Evolutionary conservation across 2,888 invertebrate species (phyloP).

Genomic region (Drosophila percnosoma): DNA sequence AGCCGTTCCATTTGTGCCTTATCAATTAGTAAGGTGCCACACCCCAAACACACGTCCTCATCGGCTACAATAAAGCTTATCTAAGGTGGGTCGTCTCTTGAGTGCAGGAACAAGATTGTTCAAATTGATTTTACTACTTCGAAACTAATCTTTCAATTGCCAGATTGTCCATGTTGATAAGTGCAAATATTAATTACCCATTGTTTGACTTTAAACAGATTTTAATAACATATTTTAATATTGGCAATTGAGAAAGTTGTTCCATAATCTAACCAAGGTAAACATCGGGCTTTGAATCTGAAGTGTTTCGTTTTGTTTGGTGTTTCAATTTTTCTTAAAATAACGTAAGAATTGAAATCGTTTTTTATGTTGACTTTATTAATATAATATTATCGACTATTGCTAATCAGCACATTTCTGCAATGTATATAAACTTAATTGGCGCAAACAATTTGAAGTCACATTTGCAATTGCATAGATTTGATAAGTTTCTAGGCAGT

Average conservation of each 20-base stretch:
- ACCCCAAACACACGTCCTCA: constrained; percentile 40
- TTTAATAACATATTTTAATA: constrained; percentile 7
- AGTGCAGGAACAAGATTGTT: not conserved
- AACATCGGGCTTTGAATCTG: not conserved
- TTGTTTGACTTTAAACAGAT: constrained; percentile 1
- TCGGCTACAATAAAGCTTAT: constrained; percentile 20
- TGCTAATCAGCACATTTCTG: constrained; percentile 71
- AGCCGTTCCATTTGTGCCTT: constrained; percentile 22
- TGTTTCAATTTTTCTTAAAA: not conserved
- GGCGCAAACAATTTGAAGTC: constrained; percentile 73
- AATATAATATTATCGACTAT: constrained; percentile 73
- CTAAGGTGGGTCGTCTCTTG: constrained; percentile 35
- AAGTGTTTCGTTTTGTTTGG: constrained; percentile 1
- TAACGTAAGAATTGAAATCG: not conserved
- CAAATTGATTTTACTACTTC: not conserved
- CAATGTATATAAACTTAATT: constrained; percentile 74
- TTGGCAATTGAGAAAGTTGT: constrained; percentile 3
- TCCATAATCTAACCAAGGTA: not conserved
- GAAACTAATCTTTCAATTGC: constrained; percentile 5
- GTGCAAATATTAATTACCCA: not conserved
- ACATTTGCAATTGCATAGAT: constrained; percentile 62
- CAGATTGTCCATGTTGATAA: not conserved
- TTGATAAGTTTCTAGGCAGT: constrained; percentile 68
- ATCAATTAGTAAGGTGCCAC: constrained; percentile 35
- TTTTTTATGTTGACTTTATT: constrained; percentile 60